Evolutionary conservation across 2,113 vertebrate species (phyloP), one percentile per base, ranked within the genome.

Genomic region (Cephalopholis sonnerati): DNA sequence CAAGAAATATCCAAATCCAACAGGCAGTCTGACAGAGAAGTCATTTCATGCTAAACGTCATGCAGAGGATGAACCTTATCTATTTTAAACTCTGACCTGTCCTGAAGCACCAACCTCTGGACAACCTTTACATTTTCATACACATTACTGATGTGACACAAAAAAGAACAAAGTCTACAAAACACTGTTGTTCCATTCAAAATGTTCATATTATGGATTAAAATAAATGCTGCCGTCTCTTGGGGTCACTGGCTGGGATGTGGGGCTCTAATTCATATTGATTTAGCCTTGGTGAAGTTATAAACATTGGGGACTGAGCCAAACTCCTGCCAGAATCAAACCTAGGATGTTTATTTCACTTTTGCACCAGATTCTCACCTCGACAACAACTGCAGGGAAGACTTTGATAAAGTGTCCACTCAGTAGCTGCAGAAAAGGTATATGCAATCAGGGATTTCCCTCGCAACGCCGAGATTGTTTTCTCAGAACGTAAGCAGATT

Each of bases 401-500:
- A 24, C 59, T 50, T 44, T 11, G 24, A 36, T 29, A 2, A 50
- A 55, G 73, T 36, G 25, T 74, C 22, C 24, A 15, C 36, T 36
- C 41, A 58, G 71, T 58, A 20, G 15, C 2, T 57, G 25, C 13
- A 13, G 27, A 41, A 39, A 44, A 41, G 13, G 5, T 58, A 18
- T 2, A 62, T 16, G 59, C 41, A 83, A 39, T 80, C 50, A 64
- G 46, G 61, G 76, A n/a, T 61, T 83, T 81, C 69, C 63, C 17
- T 61, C 11, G 0, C 11, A 18, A 7, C 15, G 1, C 58, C 55
- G 51, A 62, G 46, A 77, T 66, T 68, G 74, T 85, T 83, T 91
- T 68, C 64, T 77, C 24, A 54, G 48, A 66, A 29, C 20, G 18
- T 87, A 79, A 89, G 68, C 77, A 70, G 85, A 87, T 89, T 88